These are phyloP conservation scores for Athripsodes cinereus DNA, from an alignment of 2,888 invertebrate genomes.

Conservation along the genomic window DNA sequence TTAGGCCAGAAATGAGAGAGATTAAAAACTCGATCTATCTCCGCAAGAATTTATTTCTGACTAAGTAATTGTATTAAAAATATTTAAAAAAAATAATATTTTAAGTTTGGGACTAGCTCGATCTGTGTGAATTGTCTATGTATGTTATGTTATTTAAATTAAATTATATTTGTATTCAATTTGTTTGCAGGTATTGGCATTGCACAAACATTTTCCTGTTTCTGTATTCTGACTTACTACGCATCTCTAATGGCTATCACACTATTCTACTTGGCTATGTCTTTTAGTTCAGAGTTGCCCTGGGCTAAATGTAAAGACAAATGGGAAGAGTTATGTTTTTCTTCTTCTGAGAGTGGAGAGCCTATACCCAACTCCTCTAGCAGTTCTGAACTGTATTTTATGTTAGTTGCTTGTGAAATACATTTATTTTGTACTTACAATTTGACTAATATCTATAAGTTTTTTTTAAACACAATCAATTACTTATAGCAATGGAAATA, in stretches of 20 bases:
- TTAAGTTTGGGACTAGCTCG: no score
- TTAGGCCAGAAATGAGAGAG: no score
- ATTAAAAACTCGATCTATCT: no score
- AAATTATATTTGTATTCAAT: no score
- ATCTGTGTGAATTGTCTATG: no score
- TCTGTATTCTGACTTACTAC: conserved; percentile 69
- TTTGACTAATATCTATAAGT: conserved; percentile 33
- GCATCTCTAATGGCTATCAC: conserved; percentile 68
- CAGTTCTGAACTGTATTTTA: conserved; percentile 55
- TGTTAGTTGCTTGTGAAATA: conserved; percentile 36
- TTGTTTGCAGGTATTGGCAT: conserved; percentile 61
- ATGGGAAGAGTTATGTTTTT: conserved; percentile 47
- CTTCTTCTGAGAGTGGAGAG: conserved; percentile 33
- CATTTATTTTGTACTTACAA: background rate
- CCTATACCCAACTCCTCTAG: conserved; percentile 35
- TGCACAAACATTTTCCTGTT: conserved; percentile 57
- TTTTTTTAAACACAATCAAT: no score
- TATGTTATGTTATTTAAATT: no score
- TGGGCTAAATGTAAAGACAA: conserved; percentile 62
- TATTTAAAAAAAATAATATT: no score
- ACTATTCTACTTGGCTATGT: conserved; percentile 65
- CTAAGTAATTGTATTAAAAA: no score
- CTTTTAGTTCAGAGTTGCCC: conserved; percentile 63
- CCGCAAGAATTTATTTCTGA: no score
- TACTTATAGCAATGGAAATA: no score